phyloP scores from a whole-genome alignment of 2,888 invertebrate genomes.

The Lasioglossum lativentre region DNA sequence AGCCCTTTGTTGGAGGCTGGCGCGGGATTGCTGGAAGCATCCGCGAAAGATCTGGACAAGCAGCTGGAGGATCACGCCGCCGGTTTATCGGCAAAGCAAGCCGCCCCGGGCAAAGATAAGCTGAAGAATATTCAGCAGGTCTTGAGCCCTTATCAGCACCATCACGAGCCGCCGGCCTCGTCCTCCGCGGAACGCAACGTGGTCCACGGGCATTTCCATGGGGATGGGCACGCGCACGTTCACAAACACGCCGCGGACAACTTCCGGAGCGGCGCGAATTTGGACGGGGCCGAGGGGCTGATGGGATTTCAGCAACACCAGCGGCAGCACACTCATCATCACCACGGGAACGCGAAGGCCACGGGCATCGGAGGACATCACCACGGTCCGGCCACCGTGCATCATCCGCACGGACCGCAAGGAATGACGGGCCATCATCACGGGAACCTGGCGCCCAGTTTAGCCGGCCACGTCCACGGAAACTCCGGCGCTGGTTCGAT shows the following conservation, averaged over 20 bases:
- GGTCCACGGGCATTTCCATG: slow-evolving; percentile 71
- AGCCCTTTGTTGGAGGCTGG: slow-evolving; percentile 68
- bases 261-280: slow-evolving; percentile 57
- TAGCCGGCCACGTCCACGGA: slow-evolving; percentile 65
- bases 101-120: slow-evolving; percentile 66
- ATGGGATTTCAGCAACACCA: slow-evolving; percentile 72
- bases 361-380: slow-evolving; percentile 64
- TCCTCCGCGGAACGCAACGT: slow-evolving; percentile 54
- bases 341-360: slow-evolving; percentile 68
- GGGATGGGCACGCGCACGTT: slow-evolving; percentile 68
- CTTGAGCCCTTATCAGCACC: slow-evolving; percentile 74
- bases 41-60: slow-evolving; percentile 67
- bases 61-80: slow-evolving; percentile 68
- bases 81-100: slow-evolving; percentile 62
- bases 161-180: slow-evolving; percentile 64
- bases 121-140: slow-evolving; percentile 71
- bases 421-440: slow-evolving; percentile 69
- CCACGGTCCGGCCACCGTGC: slow-evolving; percentile 58
- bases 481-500: slow-evolving; percentile 54
- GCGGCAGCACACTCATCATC: slow-evolving; percentile 74
- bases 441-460: slow-evolving; percentile 55
- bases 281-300: slow-evolving; percentile 65
- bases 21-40: slow-evolving; percentile 58
- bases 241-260: slow-evolving; percentile 71
- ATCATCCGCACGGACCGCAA: slow-evolving; percentile 65